Evolutionary conservation across 2,113 vertebrate genomes (phyloP).

Genomic region (Pelvicachromis taeniatus): DNA sequence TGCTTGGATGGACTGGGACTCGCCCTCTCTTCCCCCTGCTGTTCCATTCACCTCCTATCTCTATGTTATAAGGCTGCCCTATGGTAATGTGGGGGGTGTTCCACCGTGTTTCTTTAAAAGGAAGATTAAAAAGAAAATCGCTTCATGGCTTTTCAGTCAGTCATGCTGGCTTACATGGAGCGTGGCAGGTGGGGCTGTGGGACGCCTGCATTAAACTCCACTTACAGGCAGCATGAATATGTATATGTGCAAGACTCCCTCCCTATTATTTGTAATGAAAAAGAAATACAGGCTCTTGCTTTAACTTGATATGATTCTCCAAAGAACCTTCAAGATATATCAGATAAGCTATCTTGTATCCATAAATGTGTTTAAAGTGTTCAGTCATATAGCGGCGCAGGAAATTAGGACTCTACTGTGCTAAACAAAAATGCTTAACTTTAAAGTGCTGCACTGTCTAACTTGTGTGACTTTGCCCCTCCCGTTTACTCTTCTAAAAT

Average conservation of each 20-base stretch:
- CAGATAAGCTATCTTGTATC: neutral
- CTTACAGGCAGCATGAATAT: constrained; percentile 29
- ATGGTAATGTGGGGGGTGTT: constrained; percentile 54
- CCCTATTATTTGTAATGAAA: neutral
- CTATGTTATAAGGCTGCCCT: constrained; percentile 34
- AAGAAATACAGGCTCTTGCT: neutral
- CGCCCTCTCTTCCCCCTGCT: constrained; percentile 44
- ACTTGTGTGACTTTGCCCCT: neutral
- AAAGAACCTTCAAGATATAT: neutral
- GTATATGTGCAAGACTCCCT: neutral
- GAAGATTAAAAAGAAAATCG: constrained; percentile 57
- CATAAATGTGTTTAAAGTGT: neutral
- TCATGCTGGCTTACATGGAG: constrained; percentile 34
- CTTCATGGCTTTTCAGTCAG: constrained; percentile 55
- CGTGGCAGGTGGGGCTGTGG: neutral
- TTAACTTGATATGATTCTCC: neutral
- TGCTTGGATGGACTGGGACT: constrained; percentile 4
- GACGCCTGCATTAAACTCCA: constrained; percentile 14
- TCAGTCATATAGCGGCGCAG: neutral
- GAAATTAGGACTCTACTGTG: neutral
- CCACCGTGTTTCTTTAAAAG: constrained; percentile 26
- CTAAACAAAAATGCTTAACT: neutral
- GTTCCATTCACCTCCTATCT: constrained; percentile 50
- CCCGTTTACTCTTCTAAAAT: neutral
- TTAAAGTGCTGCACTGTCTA: neutral